phyloP scores from a whole-genome alignment of 2,113 vertebrate genomes.

The Scytalopus superciliaris region DNA sequence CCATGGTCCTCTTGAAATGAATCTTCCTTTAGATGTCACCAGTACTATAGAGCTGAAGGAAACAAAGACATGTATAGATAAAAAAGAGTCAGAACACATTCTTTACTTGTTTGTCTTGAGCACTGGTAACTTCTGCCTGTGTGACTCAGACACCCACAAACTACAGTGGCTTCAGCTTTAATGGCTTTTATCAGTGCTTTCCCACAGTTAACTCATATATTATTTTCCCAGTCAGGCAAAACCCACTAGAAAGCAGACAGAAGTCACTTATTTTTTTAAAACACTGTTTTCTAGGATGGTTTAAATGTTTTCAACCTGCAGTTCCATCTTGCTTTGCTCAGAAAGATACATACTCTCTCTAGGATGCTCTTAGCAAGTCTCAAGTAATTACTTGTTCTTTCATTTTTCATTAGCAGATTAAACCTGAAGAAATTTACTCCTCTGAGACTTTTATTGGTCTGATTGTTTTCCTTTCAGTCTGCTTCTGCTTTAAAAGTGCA shows the following conservation, averaged over 20 bases:
- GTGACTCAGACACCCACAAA: neutral
- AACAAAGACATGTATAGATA: neutral
- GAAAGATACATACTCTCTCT: neutral
- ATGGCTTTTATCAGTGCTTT: neutral
- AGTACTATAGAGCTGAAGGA: conserved; percentile 86
- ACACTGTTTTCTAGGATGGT: neutral
- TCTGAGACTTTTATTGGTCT: neutral
- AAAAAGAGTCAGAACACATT: neutral
- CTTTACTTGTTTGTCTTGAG: neutral
- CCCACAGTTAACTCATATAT: neutral
- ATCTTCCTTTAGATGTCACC: conserved; percentile 86
- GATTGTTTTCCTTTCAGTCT: neutral
- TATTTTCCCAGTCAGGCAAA: neutral
- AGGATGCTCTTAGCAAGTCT: neutral
- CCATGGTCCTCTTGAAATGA: conserved; percentile 84
- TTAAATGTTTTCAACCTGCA: neutral
- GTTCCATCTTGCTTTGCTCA: neutral
- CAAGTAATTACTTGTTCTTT: neutral
- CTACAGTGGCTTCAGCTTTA: neutral
- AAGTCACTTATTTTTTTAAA: neutral
- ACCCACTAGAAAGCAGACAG: neutral
- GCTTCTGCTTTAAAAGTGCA: neutral
- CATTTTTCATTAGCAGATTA: neutral
- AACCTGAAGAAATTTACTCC: neutral
- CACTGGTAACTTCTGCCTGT: neutral